Evolutionary conservation across 2,888 invertebrate species (phyloP), one percentile per base, ranked within the genome.

Genomic region (Sminthurides aquaticus): DNA sequence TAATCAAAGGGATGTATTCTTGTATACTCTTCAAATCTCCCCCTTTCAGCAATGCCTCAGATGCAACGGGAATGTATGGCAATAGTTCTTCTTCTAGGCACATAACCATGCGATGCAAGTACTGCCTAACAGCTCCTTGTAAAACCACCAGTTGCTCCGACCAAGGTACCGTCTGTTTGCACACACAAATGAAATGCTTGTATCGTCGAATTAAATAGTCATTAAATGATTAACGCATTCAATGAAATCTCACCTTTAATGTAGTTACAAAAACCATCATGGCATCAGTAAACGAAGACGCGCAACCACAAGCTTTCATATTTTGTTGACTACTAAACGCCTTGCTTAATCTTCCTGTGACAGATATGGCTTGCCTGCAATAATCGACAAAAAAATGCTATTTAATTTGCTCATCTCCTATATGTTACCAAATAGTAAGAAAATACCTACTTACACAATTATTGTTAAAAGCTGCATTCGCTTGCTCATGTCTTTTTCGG

Each of bases 51-150:
- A 83, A 78, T 48, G 78, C 78, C 71, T 81, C 79, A 49, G 82
- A 78, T 52, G 81, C 80, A 2, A 78, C 69, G 1, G 83, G 82
- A 60, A 84, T 78, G 70, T 80, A 80, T 0, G 82, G 82, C 64
- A 84, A 76, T 22, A 84, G 76, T 72, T 83, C 83, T 29, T 78
- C 79, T 69, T 82, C 83, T 67, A 84, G 75, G 71, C 84, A 84
- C 26, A 84, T 82, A 25, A 84, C 82, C 79, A 84, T 81, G 28
- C 84, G 79, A 75, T 84, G 83, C 64, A 83, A 76, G 74, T 80
- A 82, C 76, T 83, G 83, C 1, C 84, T 77, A 18, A 83, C 79
- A 3, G 81, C 81, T 56, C 79, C 77, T 64, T 80, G 78, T 18
- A 81, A 68, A 48, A 75, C 54, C 20, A 69, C 60, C 26, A 68